phyloP scores from a whole-genome alignment of 1,140 invertebrate genomes.

The Maconellicoccus hirsutus region DNA sequence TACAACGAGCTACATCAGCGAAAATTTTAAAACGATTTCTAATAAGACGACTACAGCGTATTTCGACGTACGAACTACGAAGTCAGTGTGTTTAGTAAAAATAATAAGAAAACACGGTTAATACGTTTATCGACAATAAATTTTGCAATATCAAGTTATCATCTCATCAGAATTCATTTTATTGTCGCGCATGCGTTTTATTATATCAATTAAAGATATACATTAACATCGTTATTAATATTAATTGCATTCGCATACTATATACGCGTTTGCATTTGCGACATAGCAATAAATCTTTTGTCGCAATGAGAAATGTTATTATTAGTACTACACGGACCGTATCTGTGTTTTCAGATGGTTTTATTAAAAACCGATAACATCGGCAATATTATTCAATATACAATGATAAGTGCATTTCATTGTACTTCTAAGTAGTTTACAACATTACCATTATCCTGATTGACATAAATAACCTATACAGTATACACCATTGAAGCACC shows the following conservation, averaged over 20 bases:
- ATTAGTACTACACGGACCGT: slow-evolving; percentile 2
- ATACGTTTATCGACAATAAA: background rate
- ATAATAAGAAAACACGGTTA: background rate
- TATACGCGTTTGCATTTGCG: background rate
- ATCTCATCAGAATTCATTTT: background rate
- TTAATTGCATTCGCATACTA: background rate
- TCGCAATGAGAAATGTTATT: slow-evolving; percentile 9
- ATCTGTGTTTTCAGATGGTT: background rate
- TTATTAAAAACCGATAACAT: slow-evolving; percentile 3
- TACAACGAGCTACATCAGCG: no score
- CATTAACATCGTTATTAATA: slow-evolving; percentile 9
- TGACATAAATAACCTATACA: background rate
- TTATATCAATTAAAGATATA: background rate
- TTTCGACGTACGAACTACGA: no score
- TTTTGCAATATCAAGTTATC: background rate
- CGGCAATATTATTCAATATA: slow-evolving; percentile 9
- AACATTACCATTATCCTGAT: background rate
- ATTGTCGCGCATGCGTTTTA: slow-evolving; percentile 7
- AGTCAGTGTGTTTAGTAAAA: background rate
- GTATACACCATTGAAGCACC: background rate
- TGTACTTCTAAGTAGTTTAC: slow-evolving; percentile 9
- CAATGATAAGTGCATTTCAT: slow-evolving; percentile 9
- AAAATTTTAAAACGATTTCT: no score
- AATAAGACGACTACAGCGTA: no score
- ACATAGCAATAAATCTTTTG: background rate